Evolutionary conservation across 2,797 vertebrate genomes (phyloP), one percentile per base, ranked within the genome.

Genomic region (Cheirogaleus major): DNA sequence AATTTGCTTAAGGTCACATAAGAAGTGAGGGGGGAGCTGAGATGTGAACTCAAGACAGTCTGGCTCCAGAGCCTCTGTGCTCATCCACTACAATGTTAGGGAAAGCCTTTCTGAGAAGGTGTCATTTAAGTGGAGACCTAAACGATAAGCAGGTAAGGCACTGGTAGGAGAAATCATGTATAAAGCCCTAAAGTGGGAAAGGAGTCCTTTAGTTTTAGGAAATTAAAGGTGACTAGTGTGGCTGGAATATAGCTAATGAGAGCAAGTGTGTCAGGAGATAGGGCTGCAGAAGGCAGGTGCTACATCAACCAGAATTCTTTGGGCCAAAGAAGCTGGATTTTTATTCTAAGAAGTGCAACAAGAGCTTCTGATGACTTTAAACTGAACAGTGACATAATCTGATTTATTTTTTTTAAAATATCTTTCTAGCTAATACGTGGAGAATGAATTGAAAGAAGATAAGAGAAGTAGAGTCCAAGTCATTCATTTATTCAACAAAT

Each of bases 401-500:
- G 3, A 50, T 50, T 93, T 70, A 23, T 41, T n/a, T 43, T 43
- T 92, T 78, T 1, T 1, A 11, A 80, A 45, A 41, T 15, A 89
- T 73, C 15, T 72, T 82, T 70, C 59, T 91, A 52, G 50, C 20
- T 57, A 63, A 70, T 32, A 52, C 50, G 7, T 69, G 78, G 59
- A 76, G 59, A 72, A 69, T 92, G 43, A 82, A 86, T 50, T 83
- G 2, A 87, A 63, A 93, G 52, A 67, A 50, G 8, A 23, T 70
- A 79, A 55, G n/a, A 86, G 30, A 69, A 80, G 81, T 23, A 41
- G 59, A 63, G 25, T 84, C 35, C 38, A 78, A 22, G 27, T 73
- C 32, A 75, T n/a, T 80, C 48, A 80, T n/a, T 96, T 87, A 83
- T 55, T 93, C 23, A 88, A 57, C 63, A 92, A 55, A 84, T 88